phyloP scores from a whole-genome alignment of 1,140 invertebrate species.

The Eriocheir sinensis region DNA sequence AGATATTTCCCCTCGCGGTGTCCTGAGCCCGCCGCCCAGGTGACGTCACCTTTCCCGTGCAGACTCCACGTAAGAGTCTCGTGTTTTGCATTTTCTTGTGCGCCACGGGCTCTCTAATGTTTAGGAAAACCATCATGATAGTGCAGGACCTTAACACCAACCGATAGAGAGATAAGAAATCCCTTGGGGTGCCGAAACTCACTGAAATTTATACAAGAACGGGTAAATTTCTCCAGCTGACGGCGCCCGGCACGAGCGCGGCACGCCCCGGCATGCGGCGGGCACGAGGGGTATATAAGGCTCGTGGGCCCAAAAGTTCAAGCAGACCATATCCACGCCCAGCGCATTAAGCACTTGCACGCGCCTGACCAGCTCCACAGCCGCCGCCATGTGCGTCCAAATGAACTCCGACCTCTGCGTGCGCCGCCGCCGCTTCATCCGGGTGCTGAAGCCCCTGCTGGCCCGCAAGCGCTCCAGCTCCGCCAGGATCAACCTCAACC shows the following conservation, averaged over 20 bases:
- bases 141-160: not conserved
- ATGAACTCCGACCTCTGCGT: conserved; percentile 55
- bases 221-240: not conserved
- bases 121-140: not conserved
- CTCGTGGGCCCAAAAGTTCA: conserved; percentile 69
- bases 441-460: conserved; percentile 68
- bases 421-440: conserved; percentile 61
- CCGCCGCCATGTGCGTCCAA: conserved; percentile 71
- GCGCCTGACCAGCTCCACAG: not conserved
- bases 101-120: not conserved
- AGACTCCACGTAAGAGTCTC: not conserved
- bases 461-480: conserved; percentile 68
- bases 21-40: not conserved
- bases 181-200: not conserved
- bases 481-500: conserved; percentile 67
- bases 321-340: conserved; percentile 73
- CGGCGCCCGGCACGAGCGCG: conserved; percentile 66
- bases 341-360: conserved; percentile 39
- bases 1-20: not conserved
- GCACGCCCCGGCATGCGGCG: conserved; percentile 75
- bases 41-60: not conserved
- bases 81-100: not conserved
- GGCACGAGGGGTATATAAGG: conserved; percentile 76
- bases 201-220: not conserved
- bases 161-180: not conserved